phyloP scores from a whole-genome alignment of 2,797 vertebrate genomes.

The Ispidina picta region DNA sequence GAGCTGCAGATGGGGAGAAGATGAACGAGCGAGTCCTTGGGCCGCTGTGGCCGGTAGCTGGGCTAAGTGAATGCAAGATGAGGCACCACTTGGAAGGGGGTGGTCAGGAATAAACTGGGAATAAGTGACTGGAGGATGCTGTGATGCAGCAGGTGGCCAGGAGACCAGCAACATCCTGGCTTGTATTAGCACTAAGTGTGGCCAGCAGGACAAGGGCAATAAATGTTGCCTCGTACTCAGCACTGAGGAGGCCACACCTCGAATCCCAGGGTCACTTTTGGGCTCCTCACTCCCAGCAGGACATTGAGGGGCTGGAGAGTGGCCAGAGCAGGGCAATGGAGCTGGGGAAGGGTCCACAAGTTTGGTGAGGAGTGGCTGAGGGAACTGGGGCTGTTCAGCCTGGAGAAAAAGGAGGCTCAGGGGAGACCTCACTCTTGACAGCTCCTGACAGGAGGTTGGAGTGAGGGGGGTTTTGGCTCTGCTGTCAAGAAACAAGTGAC shows the following conservation, averaged over 20 bases:
- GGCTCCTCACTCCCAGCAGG: not conserved
- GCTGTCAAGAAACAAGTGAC: no score
- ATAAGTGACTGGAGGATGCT: fast-evolving
- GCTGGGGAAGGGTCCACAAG: not conserved
- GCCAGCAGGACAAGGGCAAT: not conserved
- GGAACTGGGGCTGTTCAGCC: not conserved
- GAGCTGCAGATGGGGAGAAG: not conserved
- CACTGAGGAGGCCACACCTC: not conserved
- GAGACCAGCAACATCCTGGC: not conserved
- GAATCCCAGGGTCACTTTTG: not conserved
- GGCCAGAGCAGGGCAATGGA: not conserved
- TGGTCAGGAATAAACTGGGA: not conserved
- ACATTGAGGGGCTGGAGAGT: not conserved
- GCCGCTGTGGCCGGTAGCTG: not conserved
- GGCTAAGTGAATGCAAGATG: not conserved
- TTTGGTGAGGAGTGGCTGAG: not conserved
- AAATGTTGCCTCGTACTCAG: not conserved
- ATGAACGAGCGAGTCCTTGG: not conserved
- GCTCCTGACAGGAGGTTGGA: not conserved
- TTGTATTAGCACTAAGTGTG: not conserved
- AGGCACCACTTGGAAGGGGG: not conserved
- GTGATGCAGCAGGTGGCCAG: not conserved
- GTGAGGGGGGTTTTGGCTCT: not conserved
- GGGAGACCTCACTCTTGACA: not conserved
- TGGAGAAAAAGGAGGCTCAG: not conserved